Evolutionary conservation across 2,113 vertebrate species (phyloP).

Genomic region (Galeopterus variegatus): DNA sequence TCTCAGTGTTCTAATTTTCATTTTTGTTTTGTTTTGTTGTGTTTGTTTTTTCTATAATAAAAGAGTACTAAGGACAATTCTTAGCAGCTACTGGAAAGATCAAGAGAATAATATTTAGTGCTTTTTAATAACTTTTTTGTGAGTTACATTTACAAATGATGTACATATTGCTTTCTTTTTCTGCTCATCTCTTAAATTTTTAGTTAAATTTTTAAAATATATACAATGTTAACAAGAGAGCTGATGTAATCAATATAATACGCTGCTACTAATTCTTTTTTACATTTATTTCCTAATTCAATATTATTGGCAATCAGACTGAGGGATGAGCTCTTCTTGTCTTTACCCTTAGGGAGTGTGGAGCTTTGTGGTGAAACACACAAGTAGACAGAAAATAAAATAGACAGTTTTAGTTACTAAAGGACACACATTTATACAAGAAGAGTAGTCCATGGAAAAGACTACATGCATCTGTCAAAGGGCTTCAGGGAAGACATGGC

Average conservation of each 20-base stretch:
- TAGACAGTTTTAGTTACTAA: not conserved
- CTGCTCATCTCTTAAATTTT: not conserved
- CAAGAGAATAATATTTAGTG: not conserved
- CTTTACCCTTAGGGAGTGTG: not conserved
- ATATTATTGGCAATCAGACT: not conserved
- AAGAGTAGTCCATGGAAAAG: not conserved
- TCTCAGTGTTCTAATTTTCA: not conserved
- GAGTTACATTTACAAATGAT: not conserved
- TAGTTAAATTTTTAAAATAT: not conserved
- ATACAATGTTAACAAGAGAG: not conserved
- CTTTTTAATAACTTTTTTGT: not conserved
- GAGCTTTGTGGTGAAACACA: not conserved
- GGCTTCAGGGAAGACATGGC: not conserved
- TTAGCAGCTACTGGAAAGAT: not conserved
- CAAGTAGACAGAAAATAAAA: not conserved
- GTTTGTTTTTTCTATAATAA: not conserved
- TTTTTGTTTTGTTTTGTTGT: too few species aligned
- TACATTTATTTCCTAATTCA: not conserved
- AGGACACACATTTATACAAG: not conserved
- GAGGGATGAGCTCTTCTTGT: not conserved
- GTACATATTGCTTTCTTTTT: not conserved
- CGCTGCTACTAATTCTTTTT: not conserved
- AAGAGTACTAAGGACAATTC: not conserved
- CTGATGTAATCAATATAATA: not conserved
- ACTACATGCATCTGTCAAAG: too few species aligned